Base-by-base conservation (phyloP, 35 echinoderm and acorn worm species). In the Apostichopus japonicus region DNA sequence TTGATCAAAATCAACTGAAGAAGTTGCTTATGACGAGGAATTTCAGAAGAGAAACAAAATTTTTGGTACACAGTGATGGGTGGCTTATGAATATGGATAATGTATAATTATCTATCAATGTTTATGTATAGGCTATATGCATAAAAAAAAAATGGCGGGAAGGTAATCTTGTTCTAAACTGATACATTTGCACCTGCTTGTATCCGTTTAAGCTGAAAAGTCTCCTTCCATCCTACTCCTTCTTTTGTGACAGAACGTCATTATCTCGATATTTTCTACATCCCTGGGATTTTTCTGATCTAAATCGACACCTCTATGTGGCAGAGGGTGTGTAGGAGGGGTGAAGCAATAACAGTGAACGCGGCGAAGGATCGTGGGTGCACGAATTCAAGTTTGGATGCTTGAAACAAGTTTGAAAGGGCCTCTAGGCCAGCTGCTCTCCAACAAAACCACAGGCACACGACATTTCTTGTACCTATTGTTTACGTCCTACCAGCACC, bases 401-500 rank as follows among this genome's bases (percentile, higher is more conserved):
- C 71, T 75, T 75, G 71, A 23, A 75, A 58, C 56, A 84, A 57
- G 23, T 84, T 55, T 84, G 55, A 84, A 84, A 84, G 81, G 81
- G 55, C 54, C 81, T 84, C n/a, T 17, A 84, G 51, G 55, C 81
- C 81, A 84, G 81, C 81, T 84, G 81, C 56, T 56, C 53, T 75
- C 81, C 54, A 84, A 84, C 81, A 84, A 84, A 61, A 84, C 81
- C 81, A 84, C 81, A 84, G 81, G 81, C 81, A 84, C 81, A 84
- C 81, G 81, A 84, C 81, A 54, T 54, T 22, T 21, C 81, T 84
- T 58, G 56, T 58, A 22, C 81, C 81, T 84, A 84, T 84, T 84
- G 81, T 84, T 55, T 57, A 54, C 54, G 8, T 57, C 81, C 54
- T 58, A 23, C 11, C 44, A 84, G 81, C 81, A 84, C 81, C 81